These are phyloP conservation scores for Andrena haemorrhoa DNA, from an alignment of 2,888 invertebrate genomes.

Conservation along the genomic window DNA sequence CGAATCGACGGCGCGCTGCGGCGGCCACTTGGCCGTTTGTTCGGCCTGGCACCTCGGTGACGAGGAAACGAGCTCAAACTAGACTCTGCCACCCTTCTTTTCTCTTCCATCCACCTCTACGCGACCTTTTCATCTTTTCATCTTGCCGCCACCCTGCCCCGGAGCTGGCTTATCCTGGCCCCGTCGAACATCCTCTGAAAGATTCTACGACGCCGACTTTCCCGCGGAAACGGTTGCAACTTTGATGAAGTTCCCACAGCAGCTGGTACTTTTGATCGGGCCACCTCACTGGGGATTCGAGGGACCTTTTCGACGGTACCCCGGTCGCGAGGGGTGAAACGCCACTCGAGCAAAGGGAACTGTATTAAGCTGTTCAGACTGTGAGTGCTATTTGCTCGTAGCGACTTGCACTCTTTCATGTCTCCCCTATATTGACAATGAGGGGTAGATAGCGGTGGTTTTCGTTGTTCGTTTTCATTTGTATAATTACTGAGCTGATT, in stretches of 20 bases:
- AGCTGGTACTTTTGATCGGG: constrained; percentile 24
- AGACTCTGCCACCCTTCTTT: background rate
- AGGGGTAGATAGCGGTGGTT: too few relatives aligned
- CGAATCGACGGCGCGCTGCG: constrained; percentile 23
- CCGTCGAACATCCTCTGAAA: constrained; percentile 28
- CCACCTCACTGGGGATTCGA: constrained; percentile 7
- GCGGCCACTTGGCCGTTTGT: constrained; percentile 44
- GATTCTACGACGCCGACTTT: constrained; percentile 21
- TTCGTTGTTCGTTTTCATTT: too few relatives aligned
- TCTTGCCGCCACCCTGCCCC: too few relatives aligned
- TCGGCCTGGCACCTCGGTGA: constrained; percentile 1
- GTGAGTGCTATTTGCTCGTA: constrained; percentile 18
- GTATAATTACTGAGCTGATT: too few relatives aligned
- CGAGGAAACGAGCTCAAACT: constrained; percentile 17
- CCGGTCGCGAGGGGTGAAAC: background rate
- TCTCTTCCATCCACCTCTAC: constrained; percentile 29
- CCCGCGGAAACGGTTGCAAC: constrained; percentile 17
- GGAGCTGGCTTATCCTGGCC: constrained; percentile 12
- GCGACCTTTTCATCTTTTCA: background rate
- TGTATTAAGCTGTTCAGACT: constrained; percentile 12
- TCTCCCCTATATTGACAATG: too few relatives aligned
- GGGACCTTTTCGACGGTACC: background rate
- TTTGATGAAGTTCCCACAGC: constrained; percentile 40
- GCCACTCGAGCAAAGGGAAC: background rate
- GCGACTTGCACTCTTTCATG: background rate